Base-by-base conservation (phyloP, 1,140 invertebrate genomes). In the Drosophila tani region DNA sequence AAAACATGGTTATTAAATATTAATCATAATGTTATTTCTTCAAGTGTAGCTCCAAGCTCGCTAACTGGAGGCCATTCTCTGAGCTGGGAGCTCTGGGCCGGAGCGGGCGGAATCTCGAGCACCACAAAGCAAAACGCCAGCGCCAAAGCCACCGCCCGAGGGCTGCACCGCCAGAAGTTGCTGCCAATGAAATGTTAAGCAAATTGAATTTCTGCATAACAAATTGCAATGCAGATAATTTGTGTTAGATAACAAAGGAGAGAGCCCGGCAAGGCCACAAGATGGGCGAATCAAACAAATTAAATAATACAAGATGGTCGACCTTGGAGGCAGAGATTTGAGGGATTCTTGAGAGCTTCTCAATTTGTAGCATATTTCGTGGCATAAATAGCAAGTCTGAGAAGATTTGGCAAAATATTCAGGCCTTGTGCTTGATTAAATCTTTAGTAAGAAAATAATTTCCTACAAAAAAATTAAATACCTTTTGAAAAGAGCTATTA, bases 141-240 rank as follows among this genome's bases (percentile, higher is more conserved):
- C 51, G 45, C 43, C 69, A 70, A 70, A 49, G 51, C 66, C 69
- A 73, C 43, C 45, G 69, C 69, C 53, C 38, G 53, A 45, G 73
- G 80, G 70, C 79, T 57, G 59, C 41, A 65, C 65, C 80, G 80
- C 84, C 84, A 79, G 81, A 84, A 90, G 81, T 81, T 71, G 67
- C 68, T 73, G 65, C 84, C 86, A 88, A 84, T 90, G 85, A 88
- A 90, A 90, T 90, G 85, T 76, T 85, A 81, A 70, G 70, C 70
- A 88, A 88, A 88, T 88, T 90, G 69, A 85, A 90, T 90, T 84
- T 85, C 73, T 85, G 78, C 84, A 90, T 90, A 81, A 79, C 81
- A 85, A 90, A 79, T 79, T 87, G 80, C 77, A 75, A 62, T 68
- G 82, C 77, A 81, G 73, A 83, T 87, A 83, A 82, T 83, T 80